phyloP scores from a whole-genome alignment of 23 tunicate genomes.

The Halocynthia aurantium region DNA sequence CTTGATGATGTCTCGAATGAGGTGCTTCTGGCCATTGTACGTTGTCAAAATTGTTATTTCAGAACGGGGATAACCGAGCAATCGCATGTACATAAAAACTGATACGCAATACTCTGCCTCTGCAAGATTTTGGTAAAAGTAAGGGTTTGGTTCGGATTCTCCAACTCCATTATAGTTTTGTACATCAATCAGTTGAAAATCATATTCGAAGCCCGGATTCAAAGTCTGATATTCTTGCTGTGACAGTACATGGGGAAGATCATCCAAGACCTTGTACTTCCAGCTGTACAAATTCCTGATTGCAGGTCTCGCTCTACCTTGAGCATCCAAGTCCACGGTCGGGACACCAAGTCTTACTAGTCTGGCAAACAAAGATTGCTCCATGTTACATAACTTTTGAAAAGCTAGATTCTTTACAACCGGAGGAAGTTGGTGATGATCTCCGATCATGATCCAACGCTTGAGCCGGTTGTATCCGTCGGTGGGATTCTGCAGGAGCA shows the following conservation, averaged over 20 bases:
- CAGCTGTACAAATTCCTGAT: slow-evolving; percentile 88
- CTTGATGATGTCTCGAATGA: slow-evolving; percentile 87
- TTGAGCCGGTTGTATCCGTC: slow-evolving; percentile 99
- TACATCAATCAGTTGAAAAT: slow-evolving; percentile 93
- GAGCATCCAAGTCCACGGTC: slow-evolving; percentile 94
- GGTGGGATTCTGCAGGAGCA: slow-evolving; percentile 90
- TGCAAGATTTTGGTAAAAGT: slow-evolving; percentile 95
- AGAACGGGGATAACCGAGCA: slow-evolving; percentile 84
- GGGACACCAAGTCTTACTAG: slow-evolving; percentile 96
- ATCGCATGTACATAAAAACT: slow-evolving; percentile 94
- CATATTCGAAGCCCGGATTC: slow-evolving; percentile 89
- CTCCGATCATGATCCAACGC: slow-evolving; percentile 99
- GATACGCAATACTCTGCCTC: slow-evolving; percentile 98
- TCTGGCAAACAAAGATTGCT: slow-evolving; percentile 94
- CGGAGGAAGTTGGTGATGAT: slow-evolving; percentile 98
- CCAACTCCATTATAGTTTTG: slow-evolving; percentile 77
- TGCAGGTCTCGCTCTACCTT: slow-evolving; percentile 90
- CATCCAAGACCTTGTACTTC: slow-evolving; percentile 76
- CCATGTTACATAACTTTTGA: slow-evolving; percentile 99
- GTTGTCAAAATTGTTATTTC: slow-evolving; percentile 96
- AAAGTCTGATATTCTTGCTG: slow-evolving; percentile 46
- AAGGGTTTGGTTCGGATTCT: slow-evolving; percentile 99
- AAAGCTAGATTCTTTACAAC: slow-evolving; percentile 95
- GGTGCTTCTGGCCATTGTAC: slow-evolving; percentile 98
- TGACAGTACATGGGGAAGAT: slow-evolving; percentile 78